Conservation (phyloP, 2,797 vertebrate species). For the Premnoplex brunnescens region DNA sequence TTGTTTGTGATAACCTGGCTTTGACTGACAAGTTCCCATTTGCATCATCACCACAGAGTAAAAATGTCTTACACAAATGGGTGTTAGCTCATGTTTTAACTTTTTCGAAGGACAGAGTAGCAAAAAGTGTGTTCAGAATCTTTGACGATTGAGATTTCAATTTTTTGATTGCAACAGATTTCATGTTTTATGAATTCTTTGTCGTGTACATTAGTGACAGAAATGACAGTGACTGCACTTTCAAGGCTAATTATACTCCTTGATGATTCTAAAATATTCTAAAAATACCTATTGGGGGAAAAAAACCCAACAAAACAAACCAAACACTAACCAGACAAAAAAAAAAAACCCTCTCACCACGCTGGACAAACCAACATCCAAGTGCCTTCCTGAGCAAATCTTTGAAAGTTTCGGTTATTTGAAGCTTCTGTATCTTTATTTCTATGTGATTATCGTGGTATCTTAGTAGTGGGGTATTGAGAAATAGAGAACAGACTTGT, state of each 20-base stretch:
- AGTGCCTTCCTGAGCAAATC: neutral
- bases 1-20: neutral
- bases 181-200: constrained; percentile 17
- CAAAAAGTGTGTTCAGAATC: neutral
- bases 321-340: neutral
- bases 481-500: neutral
- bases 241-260: constrained; percentile 15
- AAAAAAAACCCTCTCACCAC: neutral
- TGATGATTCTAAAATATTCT: neutral
- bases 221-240: neutral
- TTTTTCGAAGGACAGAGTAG: constrained; percentile 25
- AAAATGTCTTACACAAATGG: neutral
- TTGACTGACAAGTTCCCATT: neutral
- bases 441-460: neutral
- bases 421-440: neutral
- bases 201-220: neutral
- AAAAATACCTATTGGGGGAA: neutral
- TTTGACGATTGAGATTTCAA: neutral
- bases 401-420: neutral
- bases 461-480: neutral
- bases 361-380: accelerated
- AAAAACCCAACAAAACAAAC: neutral
- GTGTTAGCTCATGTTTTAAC: constrained; percentile 5
- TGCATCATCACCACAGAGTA: neutral
- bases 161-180: neutral